Percentiles rank a stretch among this genome's conserved stretches.
phyloP scores from a whole-genome alignment of 1,140 invertebrate genomes.

The Drosophila equinoxialis region DNA sequence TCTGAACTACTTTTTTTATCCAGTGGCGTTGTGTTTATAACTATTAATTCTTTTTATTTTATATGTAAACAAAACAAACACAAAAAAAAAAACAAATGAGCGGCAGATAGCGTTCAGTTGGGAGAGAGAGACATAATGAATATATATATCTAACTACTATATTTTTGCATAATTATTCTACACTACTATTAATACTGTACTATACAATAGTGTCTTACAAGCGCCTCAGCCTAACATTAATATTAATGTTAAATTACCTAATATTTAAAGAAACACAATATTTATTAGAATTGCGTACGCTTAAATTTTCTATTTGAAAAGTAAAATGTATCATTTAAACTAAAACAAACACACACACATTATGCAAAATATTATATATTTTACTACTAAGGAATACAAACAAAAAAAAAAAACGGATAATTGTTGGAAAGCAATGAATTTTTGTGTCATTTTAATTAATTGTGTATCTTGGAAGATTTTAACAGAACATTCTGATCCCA shows the following conservation, averaged over 20 bases:
- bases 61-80: constrained; percentile 10
- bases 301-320: constrained; percentile 74
- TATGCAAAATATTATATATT: constrained; percentile 13
- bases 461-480: not conserved
- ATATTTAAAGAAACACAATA: constrained; percentile 44
- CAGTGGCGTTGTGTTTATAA: constrained; percentile 48
- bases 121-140: constrained; percentile 22
- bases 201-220: constrained; percentile 64
- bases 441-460: not conserved
- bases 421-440: not conserved
- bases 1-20: constrained; percentile 20
- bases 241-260: constrained; percentile 53
- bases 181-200: constrained; percentile 8
- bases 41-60: constrained; percentile 18
- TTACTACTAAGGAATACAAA: constrained; percentile 8
- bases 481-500: too few species aligned
- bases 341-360: not conserved
- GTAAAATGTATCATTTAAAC: constrained; percentile 47
- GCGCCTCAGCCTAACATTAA: constrained; percentile 60
- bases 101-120: constrained; percentile 5
- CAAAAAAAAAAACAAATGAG: not conserved
- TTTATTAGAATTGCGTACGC: constrained; percentile 73
- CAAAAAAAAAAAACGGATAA: not conserved
- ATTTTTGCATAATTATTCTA: constrained; percentile 50
- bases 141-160: constrained; percentile 40